Evolutionary conservation across 2,888 invertebrate genomes (phyloP).

Genomic region (Eupithecia exiguata): DNA sequence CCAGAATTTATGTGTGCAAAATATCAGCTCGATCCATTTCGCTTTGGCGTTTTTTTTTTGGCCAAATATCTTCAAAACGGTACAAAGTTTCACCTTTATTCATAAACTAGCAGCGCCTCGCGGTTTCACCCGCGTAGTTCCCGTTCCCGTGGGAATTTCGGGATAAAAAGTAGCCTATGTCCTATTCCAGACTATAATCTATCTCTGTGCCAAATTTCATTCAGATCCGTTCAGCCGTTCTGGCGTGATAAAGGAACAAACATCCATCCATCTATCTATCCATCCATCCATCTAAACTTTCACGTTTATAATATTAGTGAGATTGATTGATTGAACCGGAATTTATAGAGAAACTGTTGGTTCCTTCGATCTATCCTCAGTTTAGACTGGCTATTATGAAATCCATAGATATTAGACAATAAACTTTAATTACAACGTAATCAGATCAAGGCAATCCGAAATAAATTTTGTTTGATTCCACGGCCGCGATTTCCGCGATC

Average conservation of each 20-base stretch:
- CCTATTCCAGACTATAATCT: too few species aligned
- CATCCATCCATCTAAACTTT: too few species aligned
- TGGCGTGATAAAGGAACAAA: too few species aligned
- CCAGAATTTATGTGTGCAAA: neutral
- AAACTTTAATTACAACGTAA: slow-evolving; percentile 41
- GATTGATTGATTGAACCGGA: neutral
- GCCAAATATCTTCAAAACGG: neutral
- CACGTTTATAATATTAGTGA: neutral
- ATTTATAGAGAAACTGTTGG: neutral
- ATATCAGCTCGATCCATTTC: neutral
- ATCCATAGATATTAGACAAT: slow-evolving; percentile 9
- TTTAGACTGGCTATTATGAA: slow-evolving; percentile 3
- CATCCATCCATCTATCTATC: too few species aligned
- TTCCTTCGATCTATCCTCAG: neutral
- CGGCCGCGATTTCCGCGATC: slow-evolving; percentile 50
- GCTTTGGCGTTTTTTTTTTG: neutral
- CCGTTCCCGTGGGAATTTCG: too few species aligned
- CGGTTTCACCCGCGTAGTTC: too few species aligned
- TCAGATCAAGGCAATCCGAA: slow-evolving; percentile 54
- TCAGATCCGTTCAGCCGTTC: too few species aligned
- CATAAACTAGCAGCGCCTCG: too few species aligned
- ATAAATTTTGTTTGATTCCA: slow-evolving; percentile 49
- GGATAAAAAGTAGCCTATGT: too few species aligned
- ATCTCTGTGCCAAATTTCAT: too few species aligned
- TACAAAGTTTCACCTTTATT: too few species aligned